Percentiles rank a stretch among this genome's conserved stretches.
Conservation (phyloP, 2,888 invertebrate species). For the Thelaira solivaga region DNA sequence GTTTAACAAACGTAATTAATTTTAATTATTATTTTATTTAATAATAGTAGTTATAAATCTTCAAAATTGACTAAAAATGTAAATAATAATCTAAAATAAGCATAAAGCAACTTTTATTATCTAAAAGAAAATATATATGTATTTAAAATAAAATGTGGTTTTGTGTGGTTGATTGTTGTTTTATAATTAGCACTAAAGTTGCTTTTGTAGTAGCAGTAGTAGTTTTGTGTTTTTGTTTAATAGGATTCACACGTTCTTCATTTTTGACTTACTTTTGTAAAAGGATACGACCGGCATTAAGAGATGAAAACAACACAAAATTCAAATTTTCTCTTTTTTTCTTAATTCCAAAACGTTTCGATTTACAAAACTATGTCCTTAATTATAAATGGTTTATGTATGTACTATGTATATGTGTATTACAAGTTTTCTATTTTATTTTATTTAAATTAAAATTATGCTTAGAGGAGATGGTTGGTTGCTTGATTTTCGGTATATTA, state of each 20-base stretch:
- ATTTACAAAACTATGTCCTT: too few relatives aligned
- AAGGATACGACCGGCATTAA: too few relatives aligned
- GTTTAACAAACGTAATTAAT: conserved; percentile 59
- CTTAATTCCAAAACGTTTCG: too few relatives aligned
- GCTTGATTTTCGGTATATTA: conserved; percentile 24
- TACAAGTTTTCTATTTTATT: conserved; percentile 32
- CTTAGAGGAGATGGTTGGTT: conserved; percentile 60
- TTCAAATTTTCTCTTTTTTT: too few relatives aligned
- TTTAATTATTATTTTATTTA: too few relatives aligned
- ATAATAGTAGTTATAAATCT: conserved; percentile 39
- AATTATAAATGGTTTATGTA: conserved; percentile 32
- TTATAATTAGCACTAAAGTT: conserved; percentile 47
- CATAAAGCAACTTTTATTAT: conserved; percentile 58
- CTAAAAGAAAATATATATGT: conserved; percentile 48
- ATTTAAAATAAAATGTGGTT: conserved; percentile 17
- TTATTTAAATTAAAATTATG: conserved; percentile 36
- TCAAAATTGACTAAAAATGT: conserved; percentile 52
- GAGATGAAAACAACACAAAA: too few relatives aligned
- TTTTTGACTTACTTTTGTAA: too few relatives aligned
- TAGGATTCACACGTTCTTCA: conserved; percentile 54
- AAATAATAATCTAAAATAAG: conserved; percentile 57
- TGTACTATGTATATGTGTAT: conserved; percentile 25
- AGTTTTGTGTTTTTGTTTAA: conserved; percentile 48
- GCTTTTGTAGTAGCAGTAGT: conserved; percentile 47
- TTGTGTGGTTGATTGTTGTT: conserved; percentile 4